Percentiles rank a stretch among this genome's conserved stretches.
These are phyloP conservation scores for Nyctalus aviator DNA, from an alignment of 2,797 vertebrate species.

Conservation along the genomic window DNA sequence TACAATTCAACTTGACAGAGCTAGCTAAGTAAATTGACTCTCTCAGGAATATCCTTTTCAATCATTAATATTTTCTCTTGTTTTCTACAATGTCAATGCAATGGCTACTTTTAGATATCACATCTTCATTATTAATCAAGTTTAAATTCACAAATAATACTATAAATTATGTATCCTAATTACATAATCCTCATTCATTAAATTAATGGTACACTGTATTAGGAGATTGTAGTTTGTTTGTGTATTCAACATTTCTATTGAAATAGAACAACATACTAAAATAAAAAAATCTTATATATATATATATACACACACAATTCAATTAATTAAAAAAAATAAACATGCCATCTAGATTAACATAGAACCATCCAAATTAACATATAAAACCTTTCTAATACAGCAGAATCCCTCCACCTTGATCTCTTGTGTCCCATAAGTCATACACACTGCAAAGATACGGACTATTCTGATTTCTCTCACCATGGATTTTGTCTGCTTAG, in stretches of 20 bases:
- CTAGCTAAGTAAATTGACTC: background rate
- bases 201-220: background rate
- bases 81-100: background rate
- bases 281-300: background rate
- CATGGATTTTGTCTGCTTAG: background rate
- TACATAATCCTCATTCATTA: background rate
- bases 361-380: background rate
- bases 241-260: background rate
- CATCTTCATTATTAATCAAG: background rate
- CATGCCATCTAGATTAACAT: background rate
- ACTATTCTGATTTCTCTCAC: background rate
- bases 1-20: background rate
- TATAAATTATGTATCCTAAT: background rate
- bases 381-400: background rate
- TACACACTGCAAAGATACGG: background rate
- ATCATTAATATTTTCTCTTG: background rate
- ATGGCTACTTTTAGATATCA: background rate
- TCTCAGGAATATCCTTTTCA: background rate
- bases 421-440: background rate
- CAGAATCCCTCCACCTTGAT: background rate
- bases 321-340: background rate
- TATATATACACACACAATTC: background rate
- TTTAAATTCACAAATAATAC: background rate
- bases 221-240: background rate
- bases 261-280: background rate